Percentiles rank a stretch among this genome's conserved stretches.
phyloP scores from a whole-genome alignment of 2,113 vertebrate species.

The Ia io region DNA sequence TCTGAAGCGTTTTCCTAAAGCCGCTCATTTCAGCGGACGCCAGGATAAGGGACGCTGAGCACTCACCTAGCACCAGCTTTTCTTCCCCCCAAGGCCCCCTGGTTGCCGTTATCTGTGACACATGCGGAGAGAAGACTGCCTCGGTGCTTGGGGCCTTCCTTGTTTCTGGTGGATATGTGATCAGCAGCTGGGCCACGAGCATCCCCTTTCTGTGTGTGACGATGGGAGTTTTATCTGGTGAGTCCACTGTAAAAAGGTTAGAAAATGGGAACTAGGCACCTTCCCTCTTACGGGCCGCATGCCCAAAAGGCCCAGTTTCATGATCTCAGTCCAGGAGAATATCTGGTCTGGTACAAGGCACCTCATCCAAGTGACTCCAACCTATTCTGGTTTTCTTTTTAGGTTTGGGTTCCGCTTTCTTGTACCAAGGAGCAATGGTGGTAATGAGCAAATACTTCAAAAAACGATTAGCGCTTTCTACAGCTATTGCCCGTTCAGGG shows the following conservation, averaged over 20 bases:
- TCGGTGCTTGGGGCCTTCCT: slow-evolving; percentile 87
- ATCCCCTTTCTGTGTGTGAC: slow-evolving; percentile 92
- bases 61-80: background rate
- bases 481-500: slow-evolving; percentile 90
- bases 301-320: background rate
- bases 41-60: background rate
- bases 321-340: background rate
- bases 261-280: background rate
- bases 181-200: slow-evolving; percentile 89
- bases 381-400: background rate
- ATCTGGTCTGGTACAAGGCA: background rate
- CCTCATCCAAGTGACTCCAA: background rate
- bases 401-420: slow-evolving; percentile 91
- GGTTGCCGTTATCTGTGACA: slow-evolving; percentile 85
- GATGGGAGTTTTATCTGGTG: slow-evolving; percentile 93
- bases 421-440: slow-evolving; percentile 91
- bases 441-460: slow-evolving; percentile 88
- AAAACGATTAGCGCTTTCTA: slow-evolving; percentile 87
- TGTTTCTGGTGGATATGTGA: slow-evolving; percentile 87
- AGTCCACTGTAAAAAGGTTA: slow-evolving; percentile 69
- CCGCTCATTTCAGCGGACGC: background rate
- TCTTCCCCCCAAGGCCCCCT: slow-evolving; percentile 85
- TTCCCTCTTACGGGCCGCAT: background rate
- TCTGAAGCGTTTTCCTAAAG: background rate
- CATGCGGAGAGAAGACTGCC: slow-evolving; percentile 84